Percentiles rank a stretch among this genome's conserved stretches.
These are phyloP conservation scores for Malurus melanocephalus DNA, from an alignment of 2,113 vertebrate species.

Conservation along the genomic window DNA sequence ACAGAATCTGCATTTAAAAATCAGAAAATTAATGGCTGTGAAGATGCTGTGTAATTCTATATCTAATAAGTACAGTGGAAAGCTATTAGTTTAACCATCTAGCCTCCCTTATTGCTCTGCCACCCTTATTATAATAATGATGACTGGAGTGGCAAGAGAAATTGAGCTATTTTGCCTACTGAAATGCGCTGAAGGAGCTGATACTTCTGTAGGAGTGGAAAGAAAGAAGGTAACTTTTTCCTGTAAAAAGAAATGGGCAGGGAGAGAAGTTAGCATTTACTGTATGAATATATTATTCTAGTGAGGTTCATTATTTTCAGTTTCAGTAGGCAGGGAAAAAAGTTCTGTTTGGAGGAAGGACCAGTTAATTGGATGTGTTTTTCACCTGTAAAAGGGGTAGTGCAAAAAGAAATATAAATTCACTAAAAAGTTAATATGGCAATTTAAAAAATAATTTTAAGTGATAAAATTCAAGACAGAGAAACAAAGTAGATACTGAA, in stretches of 20 bases:
- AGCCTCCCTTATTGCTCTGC: not conserved
- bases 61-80: not conserved
- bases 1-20: not conserved
- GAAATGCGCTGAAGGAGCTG: not conserved
- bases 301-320: not conserved
- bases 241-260: not conserved
- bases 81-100: not conserved
- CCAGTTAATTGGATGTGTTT: not conserved
- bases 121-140: not conserved
- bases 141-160: not conserved
- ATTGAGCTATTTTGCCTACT: not conserved
- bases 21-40: not conserved
- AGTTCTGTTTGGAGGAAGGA: not conserved
- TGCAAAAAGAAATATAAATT: not conserved
- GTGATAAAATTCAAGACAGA: not conserved
- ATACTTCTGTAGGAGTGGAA: not conserved
- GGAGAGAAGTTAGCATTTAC: not conserved
- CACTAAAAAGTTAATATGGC: not conserved
- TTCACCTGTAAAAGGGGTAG: not conserved
- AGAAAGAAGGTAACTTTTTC: slow-evolving; percentile 7
- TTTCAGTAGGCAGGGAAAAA: not conserved
- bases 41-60: not conserved
- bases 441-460: not conserved
- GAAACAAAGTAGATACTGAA: not conserved
- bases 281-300: not conserved